Evolutionary conservation across 2,888 invertebrate species (phyloP).

Genomic region (Tolmerus cingulatus): DNA sequence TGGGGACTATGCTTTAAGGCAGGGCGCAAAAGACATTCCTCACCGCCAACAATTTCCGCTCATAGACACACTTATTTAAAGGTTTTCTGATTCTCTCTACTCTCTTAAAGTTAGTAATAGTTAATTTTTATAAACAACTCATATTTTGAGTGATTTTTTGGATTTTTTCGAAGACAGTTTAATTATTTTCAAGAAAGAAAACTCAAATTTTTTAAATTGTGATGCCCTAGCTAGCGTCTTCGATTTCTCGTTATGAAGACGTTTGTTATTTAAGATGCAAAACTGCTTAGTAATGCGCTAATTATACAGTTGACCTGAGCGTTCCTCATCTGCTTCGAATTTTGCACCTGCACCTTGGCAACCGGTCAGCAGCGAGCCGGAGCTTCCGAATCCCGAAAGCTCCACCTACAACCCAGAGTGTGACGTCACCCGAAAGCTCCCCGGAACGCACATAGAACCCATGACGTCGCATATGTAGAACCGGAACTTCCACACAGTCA

Average conservation of each 20-base stretch:
- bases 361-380: neutral
- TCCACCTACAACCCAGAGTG: neutral
- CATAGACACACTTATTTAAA: neutral
- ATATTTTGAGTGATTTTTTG: no score
- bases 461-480: slow-evolving; percentile 19
- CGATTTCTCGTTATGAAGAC: neutral
- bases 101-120: neutral
- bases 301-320: neutral
- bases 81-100: neutral
- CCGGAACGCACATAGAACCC: neutral
- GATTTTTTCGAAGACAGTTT: no score
- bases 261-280: neutral
- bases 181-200: no score
- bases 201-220: no score
- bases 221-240: no score
- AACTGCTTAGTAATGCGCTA: neutral
- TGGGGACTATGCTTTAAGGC: neutral
- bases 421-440: slow-evolving; percentile 22
- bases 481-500: neutral
- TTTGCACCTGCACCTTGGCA: neutral
- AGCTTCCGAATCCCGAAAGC: neutral
- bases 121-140: neutral
- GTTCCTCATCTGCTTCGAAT: neutral
- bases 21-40: neutral
- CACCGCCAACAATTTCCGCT: neutral